Evolutionary conservation across 2,113 vertebrate species (phyloP).

Genomic region (Triplophysa tibetana): DNA sequence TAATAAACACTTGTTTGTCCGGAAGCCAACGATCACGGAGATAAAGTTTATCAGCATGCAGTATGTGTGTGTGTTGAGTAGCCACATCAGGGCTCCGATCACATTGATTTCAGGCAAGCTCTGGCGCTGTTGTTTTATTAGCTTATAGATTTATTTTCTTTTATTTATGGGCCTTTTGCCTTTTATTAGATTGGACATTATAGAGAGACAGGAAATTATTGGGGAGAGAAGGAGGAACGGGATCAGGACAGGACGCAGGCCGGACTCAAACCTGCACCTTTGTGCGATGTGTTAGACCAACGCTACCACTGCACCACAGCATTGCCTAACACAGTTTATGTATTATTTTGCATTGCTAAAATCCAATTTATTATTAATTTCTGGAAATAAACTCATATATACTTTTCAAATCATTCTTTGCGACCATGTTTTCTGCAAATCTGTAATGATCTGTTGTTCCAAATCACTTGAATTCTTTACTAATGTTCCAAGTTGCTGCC

Average conservation of each 20-base stretch:
- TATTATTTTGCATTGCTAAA: no score
- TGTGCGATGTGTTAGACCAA: no score
- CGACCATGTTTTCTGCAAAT: no score
- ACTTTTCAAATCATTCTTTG: no score
- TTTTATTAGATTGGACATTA: not conserved
- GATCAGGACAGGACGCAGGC: not conserved
- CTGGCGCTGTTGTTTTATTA: not conserved
- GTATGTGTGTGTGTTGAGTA: not conserved
- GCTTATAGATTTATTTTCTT: not conserved
- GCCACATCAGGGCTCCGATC: not conserved
- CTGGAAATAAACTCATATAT: no score
- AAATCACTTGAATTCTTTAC: no score
- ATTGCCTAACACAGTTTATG: no score
- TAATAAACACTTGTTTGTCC: constrained; percentile 52
- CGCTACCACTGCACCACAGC: no score
- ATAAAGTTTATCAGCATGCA: constrained; percentile 44
- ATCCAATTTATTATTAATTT: no score
- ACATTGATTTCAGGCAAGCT: constrained; percentile 20
- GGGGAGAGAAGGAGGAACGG: not conserved
- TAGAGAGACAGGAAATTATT: constrained; percentile 1
- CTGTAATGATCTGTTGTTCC: no score
- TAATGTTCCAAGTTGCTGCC: no score
- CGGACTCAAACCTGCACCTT: no score
- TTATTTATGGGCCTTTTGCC: not conserved
- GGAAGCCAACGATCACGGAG: constrained; percentile 50